Evolutionary conservation across 1,140 invertebrate genomes (phyloP).

Genomic region (Drusus annulatus): DNA sequence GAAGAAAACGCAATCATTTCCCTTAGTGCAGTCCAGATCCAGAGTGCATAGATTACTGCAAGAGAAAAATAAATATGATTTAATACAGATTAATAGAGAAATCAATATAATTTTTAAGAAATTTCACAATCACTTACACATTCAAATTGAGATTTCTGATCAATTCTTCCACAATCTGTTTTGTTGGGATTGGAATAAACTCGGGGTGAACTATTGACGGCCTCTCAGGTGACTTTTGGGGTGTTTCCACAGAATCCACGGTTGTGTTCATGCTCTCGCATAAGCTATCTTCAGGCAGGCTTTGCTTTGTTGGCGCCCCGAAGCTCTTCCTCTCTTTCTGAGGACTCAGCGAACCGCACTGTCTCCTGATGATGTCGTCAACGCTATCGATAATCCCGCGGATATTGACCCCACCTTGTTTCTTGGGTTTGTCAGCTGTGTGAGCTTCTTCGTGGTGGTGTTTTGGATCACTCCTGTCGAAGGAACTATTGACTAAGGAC

Average conservation of each 20-base stretch:
- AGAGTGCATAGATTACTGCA: slow-evolving; percentile 7
- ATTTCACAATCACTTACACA: not conserved
- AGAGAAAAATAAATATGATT: not conserved
- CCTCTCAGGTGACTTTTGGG: not conserved
- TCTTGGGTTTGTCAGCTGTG: not conserved
- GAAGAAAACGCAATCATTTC: not conserved
- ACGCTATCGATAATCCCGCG: not conserved
- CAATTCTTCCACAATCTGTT: slow-evolving; percentile 14
- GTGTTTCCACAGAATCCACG: not conserved
- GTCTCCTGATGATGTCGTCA: not conserved
- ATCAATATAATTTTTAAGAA: no score
- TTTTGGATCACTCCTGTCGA: slow-evolving; percentile 34
- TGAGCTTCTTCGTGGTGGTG: not conserved
- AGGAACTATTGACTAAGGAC: slow-evolving; percentile 38
- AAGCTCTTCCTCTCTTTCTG: not conserved
- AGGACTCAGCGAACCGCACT: not conserved
- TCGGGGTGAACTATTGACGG: not conserved
- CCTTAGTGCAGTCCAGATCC: slow-evolving; percentile 6
- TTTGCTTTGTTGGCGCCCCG: not conserved
- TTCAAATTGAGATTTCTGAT: slow-evolving; percentile 1
- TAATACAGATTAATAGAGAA: no score
- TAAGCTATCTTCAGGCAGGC: not conserved
- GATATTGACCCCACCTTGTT: not conserved
- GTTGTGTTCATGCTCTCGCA: slow-evolving; percentile 13
- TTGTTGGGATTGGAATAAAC: not conserved